Percentiles rank a stretch among this genome's conserved stretches.
phyloP scores from a whole-genome alignment of 2,113 vertebrate genomes.

The Echinops telfairi region DNA sequence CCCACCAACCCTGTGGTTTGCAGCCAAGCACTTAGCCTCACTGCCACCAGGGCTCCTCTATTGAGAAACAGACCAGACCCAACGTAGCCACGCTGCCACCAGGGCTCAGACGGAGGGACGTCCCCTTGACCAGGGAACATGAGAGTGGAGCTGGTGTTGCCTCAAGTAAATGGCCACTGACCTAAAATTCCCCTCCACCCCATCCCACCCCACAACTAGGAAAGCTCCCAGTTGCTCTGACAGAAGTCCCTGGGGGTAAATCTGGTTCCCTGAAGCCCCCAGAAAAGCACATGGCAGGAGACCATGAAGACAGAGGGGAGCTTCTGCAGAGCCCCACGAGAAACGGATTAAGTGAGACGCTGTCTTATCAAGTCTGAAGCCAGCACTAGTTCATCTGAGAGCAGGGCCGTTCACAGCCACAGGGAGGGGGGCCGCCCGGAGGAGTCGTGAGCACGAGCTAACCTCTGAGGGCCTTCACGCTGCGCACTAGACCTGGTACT shows the following conservation, averaged over 20 bases:
- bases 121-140: neutral
- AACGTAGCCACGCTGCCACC: too few species aligned
- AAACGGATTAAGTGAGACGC: slow-evolving; percentile 63
- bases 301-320: slow-evolving; percentile 53
- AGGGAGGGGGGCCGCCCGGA: neutral
- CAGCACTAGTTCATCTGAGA: slow-evolving; percentile 7
- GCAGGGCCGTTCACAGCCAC: neutral
- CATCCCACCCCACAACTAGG: neutral
- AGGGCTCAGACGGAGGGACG: neutral
- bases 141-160: neutral
- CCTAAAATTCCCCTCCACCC: neutral
- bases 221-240: neutral
- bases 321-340: neutral
- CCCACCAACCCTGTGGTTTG: too few species aligned
- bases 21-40: too few species aligned
- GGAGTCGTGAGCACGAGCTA: neutral
- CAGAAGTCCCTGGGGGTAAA: neutral
- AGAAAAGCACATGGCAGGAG: neutral
- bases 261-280: neutral
- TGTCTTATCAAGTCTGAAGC: slow-evolving; percentile 35
- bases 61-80: too few species aligned
- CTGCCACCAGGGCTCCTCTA: too few species aligned
- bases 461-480: neutral
- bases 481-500: neutral
- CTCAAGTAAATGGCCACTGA: neutral